phyloP scores from a whole-genome alignment of 2,113 vertebrate genomes.

The Python bivittatus region DNA sequence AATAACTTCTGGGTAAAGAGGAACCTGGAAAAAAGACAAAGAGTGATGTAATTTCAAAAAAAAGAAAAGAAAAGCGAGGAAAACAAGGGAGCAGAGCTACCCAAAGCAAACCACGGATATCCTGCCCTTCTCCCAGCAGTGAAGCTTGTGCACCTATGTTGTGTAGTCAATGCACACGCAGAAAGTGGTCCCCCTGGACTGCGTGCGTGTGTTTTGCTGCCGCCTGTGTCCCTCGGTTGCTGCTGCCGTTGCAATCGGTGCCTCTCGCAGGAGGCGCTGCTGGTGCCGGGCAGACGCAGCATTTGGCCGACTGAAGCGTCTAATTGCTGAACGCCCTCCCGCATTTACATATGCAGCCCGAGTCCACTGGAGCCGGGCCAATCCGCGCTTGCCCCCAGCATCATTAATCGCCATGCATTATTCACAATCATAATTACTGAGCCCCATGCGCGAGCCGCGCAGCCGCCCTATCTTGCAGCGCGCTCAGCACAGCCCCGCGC shows the following conservation, averaged over 20 bases:
- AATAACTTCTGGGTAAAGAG: constrained; percentile 38
- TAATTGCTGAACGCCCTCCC: constrained; percentile 92
- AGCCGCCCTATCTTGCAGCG: constrained; percentile 72
- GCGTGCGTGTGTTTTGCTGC: constrained; percentile 31
- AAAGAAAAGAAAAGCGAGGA: constrained; percentile 1
- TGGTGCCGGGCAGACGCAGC: constrained; percentile 82
- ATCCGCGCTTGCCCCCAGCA: constrained; percentile 77
- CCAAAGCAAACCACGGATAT: constrained; percentile 55
- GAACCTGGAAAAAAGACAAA: constrained; percentile 30
- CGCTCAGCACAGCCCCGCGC: constrained; percentile 58
- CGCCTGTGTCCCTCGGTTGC: not conserved
- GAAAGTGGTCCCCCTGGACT: constrained; percentile 58
- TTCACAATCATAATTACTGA: constrained; percentile 95
- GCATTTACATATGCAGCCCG: constrained; percentile 95
- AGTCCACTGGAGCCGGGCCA: constrained; percentile 90
- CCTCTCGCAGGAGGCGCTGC: constrained; percentile 65
- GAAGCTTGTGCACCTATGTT: constrained; percentile 74
- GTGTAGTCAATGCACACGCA: constrained; percentile 69
- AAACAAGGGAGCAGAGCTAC: constrained; percentile 21
- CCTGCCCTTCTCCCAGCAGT: constrained; percentile 72
- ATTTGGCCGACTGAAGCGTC: constrained; percentile 82
- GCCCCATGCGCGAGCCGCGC: constrained; percentile 90
- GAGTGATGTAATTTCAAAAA: constrained; percentile 43
- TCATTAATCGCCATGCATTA: constrained; percentile 93
- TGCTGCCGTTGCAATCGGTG: constrained; percentile 39